Base-by-base conservation (phyloP, 2,113 vertebrate species). In the Micromys minutus region DNA sequence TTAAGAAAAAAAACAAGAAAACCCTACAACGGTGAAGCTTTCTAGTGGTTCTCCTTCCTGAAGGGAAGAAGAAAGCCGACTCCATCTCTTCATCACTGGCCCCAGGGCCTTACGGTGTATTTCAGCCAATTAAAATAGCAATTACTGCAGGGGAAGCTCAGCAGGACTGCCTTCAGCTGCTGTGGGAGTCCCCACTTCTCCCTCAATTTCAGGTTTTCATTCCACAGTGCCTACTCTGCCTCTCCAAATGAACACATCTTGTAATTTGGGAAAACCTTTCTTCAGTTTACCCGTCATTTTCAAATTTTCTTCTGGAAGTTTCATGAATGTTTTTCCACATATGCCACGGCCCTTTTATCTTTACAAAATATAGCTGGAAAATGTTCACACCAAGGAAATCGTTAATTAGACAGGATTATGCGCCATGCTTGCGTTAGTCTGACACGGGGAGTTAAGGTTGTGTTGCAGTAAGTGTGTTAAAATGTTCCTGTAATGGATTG, bases 81-180 rank as follows among this genome's bases (percentile, higher is more conserved):
- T 93, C 2, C 39, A 42, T 3, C 61, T 59, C 90, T 97, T 94
- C 97, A 94, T 94, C 83, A 34, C 31, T 97, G 91, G 89, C 97
- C 94, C 91, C 83, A 85, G 72, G 95, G 89, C 95, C 96, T 85
- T 94, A 89, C 65, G 87, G 86, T 98, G 98, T 97, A 96, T 98
- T 98, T 98, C 95, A 98, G 86, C 83, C 97, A 98, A 97, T 98
- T 98, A 98, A 98, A 98, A 94, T 97, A 96, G 96, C 90, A 98
- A 87, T 98, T 98, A 97, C 94, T 96, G 42, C 79, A 93, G 95
- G 67, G 97, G 79, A 96, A 85, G 80, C 61, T 97, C 96, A 96
- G 89, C 85, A 95, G 16, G 96, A 29, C 39, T 81, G 61, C 71
- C 79, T 96, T 96, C 93, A 95, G 21, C 87, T 93, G 36, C 16